Conservation (phyloP, 2,888 invertebrate species). For the Caenorhabditis uteleia region DNA sequence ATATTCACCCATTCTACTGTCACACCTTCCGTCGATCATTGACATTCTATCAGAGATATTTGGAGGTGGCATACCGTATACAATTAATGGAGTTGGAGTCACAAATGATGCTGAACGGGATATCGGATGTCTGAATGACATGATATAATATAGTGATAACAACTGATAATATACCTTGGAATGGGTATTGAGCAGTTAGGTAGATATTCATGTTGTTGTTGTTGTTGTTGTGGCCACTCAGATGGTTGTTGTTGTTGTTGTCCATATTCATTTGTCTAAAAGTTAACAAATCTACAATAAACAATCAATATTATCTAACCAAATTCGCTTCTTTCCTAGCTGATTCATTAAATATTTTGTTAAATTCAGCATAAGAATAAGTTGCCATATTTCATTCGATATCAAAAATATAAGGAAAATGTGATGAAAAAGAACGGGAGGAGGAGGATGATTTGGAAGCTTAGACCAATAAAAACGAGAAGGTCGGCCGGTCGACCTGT, state of each 20-base stretch:
- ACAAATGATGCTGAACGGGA: constrained; percentile 41
- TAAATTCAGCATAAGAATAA: constrained; percentile 38
- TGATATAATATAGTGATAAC: neutral
- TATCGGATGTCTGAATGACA: constrained; percentile 20
- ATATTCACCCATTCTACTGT: constrained; percentile 16
- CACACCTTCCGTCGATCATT: constrained; percentile 22
- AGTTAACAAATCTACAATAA: neutral
- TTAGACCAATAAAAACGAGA: constrained; percentile 35
- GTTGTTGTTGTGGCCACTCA: constrained; percentile 20
- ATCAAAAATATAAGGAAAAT: neutral
- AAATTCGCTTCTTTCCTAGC: constrained; percentile 3
- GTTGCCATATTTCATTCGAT: constrained; percentile 6
- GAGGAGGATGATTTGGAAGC: constrained; percentile 22
- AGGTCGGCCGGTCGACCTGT: no score
- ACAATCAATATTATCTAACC: no score
- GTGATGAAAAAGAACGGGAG: constrained; percentile 15
- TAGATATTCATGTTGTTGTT: constrained; percentile 15
- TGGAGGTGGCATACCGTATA: constrained; percentile 33
- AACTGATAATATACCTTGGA: neutral
- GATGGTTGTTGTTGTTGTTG: constrained; percentile 7
- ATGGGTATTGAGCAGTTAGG: constrained; percentile 7
- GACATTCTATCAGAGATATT: constrained; percentile 13
- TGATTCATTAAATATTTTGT: constrained; percentile 29
- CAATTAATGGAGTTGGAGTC: constrained; percentile 29
- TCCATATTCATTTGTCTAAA: neutral